Percentiles rank a stretch among this genome's conserved stretches.
phyloP scores from a whole-genome alignment of 2,113 vertebrate species.

The Gobio gobio region DNA sequence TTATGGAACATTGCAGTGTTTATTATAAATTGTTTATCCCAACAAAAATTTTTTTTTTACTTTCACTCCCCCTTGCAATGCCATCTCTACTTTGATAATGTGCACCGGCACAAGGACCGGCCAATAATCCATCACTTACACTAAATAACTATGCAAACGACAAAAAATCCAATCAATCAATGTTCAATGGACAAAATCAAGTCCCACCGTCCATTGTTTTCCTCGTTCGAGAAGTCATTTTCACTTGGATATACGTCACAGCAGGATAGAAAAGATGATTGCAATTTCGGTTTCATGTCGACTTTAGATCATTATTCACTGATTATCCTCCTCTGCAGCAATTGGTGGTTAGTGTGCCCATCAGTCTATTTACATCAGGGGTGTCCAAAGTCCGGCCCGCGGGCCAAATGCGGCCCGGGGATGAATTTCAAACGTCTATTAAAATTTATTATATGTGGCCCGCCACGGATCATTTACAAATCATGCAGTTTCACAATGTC shows the following conservation, averaged over 20 bases:
- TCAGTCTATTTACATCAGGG: not conserved
- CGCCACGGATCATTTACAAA: no score
- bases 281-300: not conserved
- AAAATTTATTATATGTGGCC: no score
- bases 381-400: no score
- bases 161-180: not conserved
- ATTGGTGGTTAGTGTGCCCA: not conserved
- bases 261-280: not conserved
- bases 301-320: not conserved
- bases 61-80: not conserved
- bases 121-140: no score
- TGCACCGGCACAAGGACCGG: no score
- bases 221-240: not conserved
- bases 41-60: not conserved
- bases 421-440: no score
- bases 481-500: no score
- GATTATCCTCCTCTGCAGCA: not conserved
- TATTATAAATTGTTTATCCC: not conserved
- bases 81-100: no score
- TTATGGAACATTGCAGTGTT: not conserved
- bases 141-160: no score
- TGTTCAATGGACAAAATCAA: not conserved
- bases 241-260: not conserved
- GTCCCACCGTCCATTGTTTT: not conserved
- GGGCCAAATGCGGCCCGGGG: no score